phyloP scores from a whole-genome alignment of 2,797 vertebrate species.

The Cossypha polioptera region DNA sequence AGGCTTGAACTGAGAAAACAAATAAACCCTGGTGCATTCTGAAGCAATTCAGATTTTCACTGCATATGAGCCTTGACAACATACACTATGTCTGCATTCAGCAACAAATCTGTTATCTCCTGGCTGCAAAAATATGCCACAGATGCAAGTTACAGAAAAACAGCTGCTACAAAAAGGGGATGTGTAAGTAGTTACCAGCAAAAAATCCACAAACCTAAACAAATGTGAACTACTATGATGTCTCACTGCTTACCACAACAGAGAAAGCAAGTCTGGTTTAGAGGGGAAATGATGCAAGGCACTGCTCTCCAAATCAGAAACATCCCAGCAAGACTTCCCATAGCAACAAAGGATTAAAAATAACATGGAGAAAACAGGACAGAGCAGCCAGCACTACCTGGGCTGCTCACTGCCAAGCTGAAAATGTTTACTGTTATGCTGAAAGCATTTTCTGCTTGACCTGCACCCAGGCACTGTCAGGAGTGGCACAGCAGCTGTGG shows the following conservation, averaged over 20 bases:
- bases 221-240: constrained; percentile 21
- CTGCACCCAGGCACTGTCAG: not conserved
- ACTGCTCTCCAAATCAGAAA: not conserved
- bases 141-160: constrained; percentile 41
- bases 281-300: constrained; percentile 27
- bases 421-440: not conserved
- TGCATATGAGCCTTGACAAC: not conserved
- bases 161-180: constrained; percentile 33
- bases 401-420: not conserved
- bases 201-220: constrained; percentile 27
- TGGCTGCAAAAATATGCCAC: constrained; percentile 23
- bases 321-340: constrained; percentile 24
- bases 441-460: not conserved
- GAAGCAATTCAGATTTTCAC: constrained; percentile 14
- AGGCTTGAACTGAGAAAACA: constrained; percentile 27
- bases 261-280: not conserved
- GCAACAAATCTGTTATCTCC: constrained; percentile 59
- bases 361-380: not conserved
- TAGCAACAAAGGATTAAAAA: not conserved
- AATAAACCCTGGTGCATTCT: constrained; percentile 23
- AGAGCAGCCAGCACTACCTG: not conserved
- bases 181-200: constrained; percentile 41
- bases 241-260: constrained; percentile 32
- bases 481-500: not conserved
- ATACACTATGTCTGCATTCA: constrained; percentile 29